These are phyloP conservation scores for Deladenus siricidicola DNA, from an alignment of 2,888 invertebrate species.

Conservation along the genomic window DNA sequence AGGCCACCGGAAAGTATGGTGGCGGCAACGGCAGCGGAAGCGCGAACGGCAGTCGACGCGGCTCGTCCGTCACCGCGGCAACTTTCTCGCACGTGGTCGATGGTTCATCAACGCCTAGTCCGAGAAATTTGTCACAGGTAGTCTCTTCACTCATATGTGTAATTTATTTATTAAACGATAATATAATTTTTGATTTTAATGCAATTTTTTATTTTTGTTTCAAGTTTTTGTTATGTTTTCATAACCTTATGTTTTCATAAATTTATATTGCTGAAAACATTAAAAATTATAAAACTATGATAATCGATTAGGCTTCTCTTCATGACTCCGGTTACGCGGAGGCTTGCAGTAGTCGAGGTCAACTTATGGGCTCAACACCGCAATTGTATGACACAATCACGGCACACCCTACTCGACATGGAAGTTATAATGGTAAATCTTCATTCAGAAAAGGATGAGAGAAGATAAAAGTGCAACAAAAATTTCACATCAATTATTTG, in stretches of 20 bases:
- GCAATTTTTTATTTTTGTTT: too few species aligned
- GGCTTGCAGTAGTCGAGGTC: slow-evolving; percentile 28
- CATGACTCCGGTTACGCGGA: slow-evolving; percentile 51
- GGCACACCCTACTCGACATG: too few species aligned
- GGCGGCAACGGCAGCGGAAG: slow-evolving; percentile 6
- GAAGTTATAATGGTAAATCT: slow-evolving; percentile 5
- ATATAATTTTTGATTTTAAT: too few species aligned
- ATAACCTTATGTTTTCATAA: too few species aligned
- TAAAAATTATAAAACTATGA: too few species aligned
- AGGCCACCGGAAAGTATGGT: slow-evolving; percentile 48
- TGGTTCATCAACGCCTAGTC: slow-evolving; percentile 49
- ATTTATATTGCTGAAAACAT: too few species aligned
- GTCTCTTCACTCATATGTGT: too few species aligned
- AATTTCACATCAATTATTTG: background rate
- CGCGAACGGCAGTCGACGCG: slow-evolving; percentile 28
- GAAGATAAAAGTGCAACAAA: background rate
- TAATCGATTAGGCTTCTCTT: slow-evolving; percentile 28
- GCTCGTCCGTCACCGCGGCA: slow-evolving; percentile 31
- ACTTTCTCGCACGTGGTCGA: slow-evolving; percentile 11
- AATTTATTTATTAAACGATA: too few species aligned
- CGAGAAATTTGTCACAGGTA: slow-evolving; percentile 49
- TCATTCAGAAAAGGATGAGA: too few species aligned
- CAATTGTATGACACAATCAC: slow-evolving; percentile 36
- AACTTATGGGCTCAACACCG: slow-evolving; percentile 46
- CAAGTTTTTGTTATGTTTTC: too few species aligned